Evolutionary conservation across 2,888 invertebrate genomes (phyloP), one percentile per base, ranked within the genome.

Genomic region (Achlya flavicornis): DNA sequence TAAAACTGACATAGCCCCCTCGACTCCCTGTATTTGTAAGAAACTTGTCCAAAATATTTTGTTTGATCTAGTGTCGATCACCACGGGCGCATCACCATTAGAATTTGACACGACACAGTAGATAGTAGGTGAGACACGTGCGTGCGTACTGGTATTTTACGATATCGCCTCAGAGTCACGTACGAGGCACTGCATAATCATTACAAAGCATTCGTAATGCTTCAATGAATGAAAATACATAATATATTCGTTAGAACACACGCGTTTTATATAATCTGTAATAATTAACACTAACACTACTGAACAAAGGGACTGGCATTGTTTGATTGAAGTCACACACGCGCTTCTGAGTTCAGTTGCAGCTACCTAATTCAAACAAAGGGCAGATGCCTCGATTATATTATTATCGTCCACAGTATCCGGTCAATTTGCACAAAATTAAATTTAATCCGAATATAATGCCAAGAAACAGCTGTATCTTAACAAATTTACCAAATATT

Each of bases 101-200:
- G 66, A 65, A 71, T 73, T 63, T 66, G 62, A 61, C 61, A 58
- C 64, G 57, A 53, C 57, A 69, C 11, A 12, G 12, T 58, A 65
- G 68, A 63, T 65, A 68, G 68, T 57, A 64, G 57, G 53, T 61
- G 48, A 73, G 68, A 70, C 77, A 79, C 78, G 81, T 81, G 80
- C 76, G 69, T 73, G 69, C 66, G 60, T 67, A 66, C 53, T 65
- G 69, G 71, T 67, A 64, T 68, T 73, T 70, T 72, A 73, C 68
- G 72, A 71, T 26, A 26, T 67, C 74, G 67, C 64, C 72, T 72
- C 68, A 67, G 68, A 75, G 74, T 76, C 78, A 79, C 78, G 76
- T 81, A 72, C 73, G 64, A 66, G 69, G 70, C 68, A 70, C 71
- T 63, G 72, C 70, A 72, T 72, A 73, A 76, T 73, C 64, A 70